These are phyloP conservation scores for Chironomus tepperi DNA, from an alignment of 1,140 invertebrate genomes.

Conservation along the genomic window DNA sequence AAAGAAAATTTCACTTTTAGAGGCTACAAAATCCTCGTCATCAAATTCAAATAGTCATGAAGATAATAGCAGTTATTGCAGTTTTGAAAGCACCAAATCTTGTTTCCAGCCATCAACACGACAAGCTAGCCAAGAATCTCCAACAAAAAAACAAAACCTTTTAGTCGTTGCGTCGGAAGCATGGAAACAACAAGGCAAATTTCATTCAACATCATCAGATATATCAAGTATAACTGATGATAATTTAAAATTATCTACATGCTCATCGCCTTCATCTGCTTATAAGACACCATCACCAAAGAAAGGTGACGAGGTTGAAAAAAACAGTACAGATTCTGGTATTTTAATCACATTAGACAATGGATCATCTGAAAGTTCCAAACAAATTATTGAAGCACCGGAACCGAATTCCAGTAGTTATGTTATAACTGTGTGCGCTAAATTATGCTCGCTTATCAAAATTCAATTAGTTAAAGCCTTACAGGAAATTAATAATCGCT, in stretches of 20 bases:
- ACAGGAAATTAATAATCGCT: constrained; percentile 48
- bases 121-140: not conserved
- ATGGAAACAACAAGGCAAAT: not conserved
- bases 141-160: constrained; percentile 2
- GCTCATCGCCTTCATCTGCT: not conserved
- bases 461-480: constrained; percentile 64
- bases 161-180: not conserved
- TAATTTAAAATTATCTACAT: not conserved
- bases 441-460: constrained; percentile 64
- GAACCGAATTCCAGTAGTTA: not conserved
- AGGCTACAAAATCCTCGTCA: constrained; percentile 16
- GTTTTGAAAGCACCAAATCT: constrained; percentile 1
- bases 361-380: not conserved
- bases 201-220: constrained; percentile 17
- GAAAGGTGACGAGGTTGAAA: not conserved
- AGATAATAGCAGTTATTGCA: constrained; percentile 15
- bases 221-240: constrained; percentile 1
- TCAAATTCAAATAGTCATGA: constrained; percentile 24
- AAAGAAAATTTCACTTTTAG: not conserved
- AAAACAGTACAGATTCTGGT: constrained; percentile 12
- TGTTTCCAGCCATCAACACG: constrained; percentile 2
- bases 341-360: not conserved
- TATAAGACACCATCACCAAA: constrained; percentile 15
- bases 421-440: constrained; percentile 52
- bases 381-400: constrained; percentile 17